Conservation (phyloP, 2,797 vertebrate genomes). For the Propithecus perrieri region DNA sequence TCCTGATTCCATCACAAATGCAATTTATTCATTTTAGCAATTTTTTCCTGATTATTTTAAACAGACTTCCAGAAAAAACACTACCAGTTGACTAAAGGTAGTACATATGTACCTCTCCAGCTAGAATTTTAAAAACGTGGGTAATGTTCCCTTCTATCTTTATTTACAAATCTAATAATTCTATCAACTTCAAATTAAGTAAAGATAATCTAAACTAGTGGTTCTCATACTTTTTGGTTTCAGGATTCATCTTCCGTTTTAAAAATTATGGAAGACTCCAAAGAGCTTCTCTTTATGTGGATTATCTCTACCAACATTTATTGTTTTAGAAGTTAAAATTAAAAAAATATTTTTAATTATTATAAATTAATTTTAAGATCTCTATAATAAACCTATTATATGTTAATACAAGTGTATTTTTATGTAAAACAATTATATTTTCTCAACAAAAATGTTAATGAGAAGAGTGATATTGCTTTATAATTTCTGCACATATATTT, state of each 20-base stretch:
- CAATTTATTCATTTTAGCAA: neutral
- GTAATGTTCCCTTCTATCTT: neutral
- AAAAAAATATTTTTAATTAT: neutral
- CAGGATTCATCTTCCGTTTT: neutral
- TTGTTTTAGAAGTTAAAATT: neutral
- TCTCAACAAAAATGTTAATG: neutral
- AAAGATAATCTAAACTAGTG: neutral
- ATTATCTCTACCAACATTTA: neutral
- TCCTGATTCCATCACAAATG: neutral
- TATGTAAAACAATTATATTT: neutral
- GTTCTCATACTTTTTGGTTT: neutral
- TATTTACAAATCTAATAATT: neutral
- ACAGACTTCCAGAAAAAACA: neutral
- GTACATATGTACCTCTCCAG: neutral
- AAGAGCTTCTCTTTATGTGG: neutral
- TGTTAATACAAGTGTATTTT: neutral
- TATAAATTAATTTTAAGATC: neutral
- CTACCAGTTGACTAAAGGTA: neutral
- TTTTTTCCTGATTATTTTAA: neutral
- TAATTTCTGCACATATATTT: neutral
- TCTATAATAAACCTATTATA: neutral
- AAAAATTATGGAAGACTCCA: neutral
- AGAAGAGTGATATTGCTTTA: neutral
- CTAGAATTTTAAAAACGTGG: neutral
- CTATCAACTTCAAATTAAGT: neutral